Percentiles rank a stretch among this genome's conserved stretches.
phyloP scores from a whole-genome alignment of 2,888 invertebrate genomes.

The Troides helena region DNA sequence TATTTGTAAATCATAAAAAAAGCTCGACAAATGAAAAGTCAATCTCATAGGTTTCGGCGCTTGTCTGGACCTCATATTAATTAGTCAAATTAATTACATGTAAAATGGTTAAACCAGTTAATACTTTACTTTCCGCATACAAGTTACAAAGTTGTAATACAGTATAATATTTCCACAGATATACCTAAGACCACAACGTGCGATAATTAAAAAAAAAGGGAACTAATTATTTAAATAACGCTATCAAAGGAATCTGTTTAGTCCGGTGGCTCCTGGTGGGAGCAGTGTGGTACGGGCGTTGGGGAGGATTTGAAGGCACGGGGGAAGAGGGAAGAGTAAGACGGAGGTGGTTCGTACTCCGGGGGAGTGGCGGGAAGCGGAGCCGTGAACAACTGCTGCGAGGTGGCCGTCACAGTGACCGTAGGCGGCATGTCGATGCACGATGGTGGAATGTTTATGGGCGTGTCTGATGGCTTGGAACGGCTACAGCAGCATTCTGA shows the following conservation, averaged over 20 bases:
- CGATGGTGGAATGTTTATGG: constrained; percentile 68
- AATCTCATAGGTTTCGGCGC: too few species aligned
- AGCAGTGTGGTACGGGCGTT: constrained; percentile 71
- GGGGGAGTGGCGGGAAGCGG: constrained; percentile 75
- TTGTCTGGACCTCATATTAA: too few species aligned
- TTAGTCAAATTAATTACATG: too few species aligned
- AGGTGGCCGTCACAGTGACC: constrained; percentile 63
- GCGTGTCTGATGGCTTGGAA: constrained; percentile 71
- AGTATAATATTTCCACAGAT: too few species aligned
- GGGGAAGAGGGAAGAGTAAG: constrained; percentile 84
- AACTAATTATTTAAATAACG: constrained; percentile 43
- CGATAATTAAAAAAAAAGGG: constrained; percentile 6
- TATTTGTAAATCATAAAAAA: too few species aligned
- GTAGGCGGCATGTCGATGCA: constrained; percentile 73
- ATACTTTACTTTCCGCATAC: too few species aligned
- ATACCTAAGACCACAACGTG: constrained; percentile 15
- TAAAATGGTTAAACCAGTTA: too few species aligned
- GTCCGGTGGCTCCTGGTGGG: constrained; percentile 70
- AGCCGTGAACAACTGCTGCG: constrained; percentile 62
- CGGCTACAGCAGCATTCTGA: constrained; percentile 77
- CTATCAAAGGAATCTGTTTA: constrained; percentile 41
- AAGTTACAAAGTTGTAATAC: too few species aligned
- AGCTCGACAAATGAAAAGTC: too few species aligned
- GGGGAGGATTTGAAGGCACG: constrained; percentile 70
- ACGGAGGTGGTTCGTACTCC: constrained; percentile 83